Conservation (phyloP, 2,113 vertebrate species). For the Triplophysa tibetana region DNA sequence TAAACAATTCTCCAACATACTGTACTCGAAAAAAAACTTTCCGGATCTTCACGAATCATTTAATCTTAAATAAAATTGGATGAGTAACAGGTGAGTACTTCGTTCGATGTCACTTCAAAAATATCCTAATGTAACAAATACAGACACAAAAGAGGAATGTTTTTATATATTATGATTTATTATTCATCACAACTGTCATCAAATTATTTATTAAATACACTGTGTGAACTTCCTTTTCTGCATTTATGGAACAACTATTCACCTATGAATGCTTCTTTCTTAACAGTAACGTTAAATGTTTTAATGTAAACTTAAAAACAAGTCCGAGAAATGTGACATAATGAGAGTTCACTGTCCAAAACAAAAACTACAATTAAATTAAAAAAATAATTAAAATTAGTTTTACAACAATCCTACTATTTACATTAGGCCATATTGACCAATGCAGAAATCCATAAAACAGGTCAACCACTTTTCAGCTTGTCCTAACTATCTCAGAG, state of each 20-base stretch:
- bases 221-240: constrained; percentile 66
- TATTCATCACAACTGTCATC: constrained; percentile 75
- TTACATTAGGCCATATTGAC: not conserved
- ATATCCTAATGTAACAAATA: not conserved
- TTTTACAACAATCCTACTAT: constrained; percentile 30
- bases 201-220: constrained; percentile 75
- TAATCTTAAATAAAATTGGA: too few relatives aligned
- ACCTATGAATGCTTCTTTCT: constrained; percentile 68
- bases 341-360: constrained; percentile 35
- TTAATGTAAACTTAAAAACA: constrained; percentile 37
- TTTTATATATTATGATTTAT: constrained; percentile 82
- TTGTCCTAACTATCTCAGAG: not conserved
- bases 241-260: constrained; percentile 69
- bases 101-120: not conserved
- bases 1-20: too few relatives aligned
- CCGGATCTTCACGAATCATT: too few relatives aligned
- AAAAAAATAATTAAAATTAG: constrained; percentile 49
- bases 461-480: not conserved
- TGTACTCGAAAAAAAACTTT: too few relatives aligned
- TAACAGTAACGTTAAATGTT: constrained; percentile 38
- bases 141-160: constrained; percentile 23
- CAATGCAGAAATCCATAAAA: constrained; percentile 48
- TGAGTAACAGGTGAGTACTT: too few relatives aligned
- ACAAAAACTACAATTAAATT: constrained; percentile 34
- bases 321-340: constrained; percentile 17